A percentile compares a stretch with the other conserved stretches of the same genome.
Conservation (phyloP, 1,140 invertebrate genomes). For the Heliothis subflexa region DNA sequence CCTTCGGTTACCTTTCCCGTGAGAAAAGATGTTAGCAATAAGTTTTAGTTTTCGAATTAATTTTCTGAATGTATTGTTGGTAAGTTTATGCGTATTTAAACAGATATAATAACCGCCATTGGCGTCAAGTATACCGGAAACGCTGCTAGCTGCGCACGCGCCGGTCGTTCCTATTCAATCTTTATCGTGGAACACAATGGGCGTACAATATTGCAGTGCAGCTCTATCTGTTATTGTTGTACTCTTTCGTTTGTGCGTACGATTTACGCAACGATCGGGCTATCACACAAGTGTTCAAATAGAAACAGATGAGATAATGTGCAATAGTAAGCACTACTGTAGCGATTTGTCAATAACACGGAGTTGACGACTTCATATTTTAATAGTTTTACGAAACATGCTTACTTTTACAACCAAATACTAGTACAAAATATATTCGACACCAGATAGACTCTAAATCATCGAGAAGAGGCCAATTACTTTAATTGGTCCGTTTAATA, state of each 20-base stretch:
- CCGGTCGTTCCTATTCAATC: conserved; percentile 71
- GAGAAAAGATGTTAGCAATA: conserved; percentile 52
- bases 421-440: too few species aligned
- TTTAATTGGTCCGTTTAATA: conserved; percentile 38
- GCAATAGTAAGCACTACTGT: not conserved
- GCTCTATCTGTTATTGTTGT: conserved; percentile 52
- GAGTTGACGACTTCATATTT: not conserved
- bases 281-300: conserved; percentile 20
- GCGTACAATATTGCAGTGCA: conserved; percentile 50
- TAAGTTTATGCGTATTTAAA: conserved; percentile 51
- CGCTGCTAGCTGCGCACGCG: conserved; percentile 69
- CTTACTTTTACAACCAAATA: too few species aligned
- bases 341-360: conserved; percentile 9
- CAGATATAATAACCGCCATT: conserved; percentile 67
- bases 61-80: conserved; percentile 39
- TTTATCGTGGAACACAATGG: conserved; percentile 72
- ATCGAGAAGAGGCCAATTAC: conserved; percentile 31
- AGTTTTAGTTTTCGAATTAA: conserved; percentile 42
- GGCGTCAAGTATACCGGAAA: conserved; percentile 82
- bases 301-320: conserved; percentile 7
- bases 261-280: conserved; percentile 30
- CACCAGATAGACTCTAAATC: conserved; percentile 3
- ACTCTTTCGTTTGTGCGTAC: conserved; percentile 36
- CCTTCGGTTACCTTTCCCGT: conserved; percentile 56
- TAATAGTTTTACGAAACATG: too few species aligned